Conservation (phyloP, 2,113 vertebrate genomes). For the Manacus vitellinus region DNA sequence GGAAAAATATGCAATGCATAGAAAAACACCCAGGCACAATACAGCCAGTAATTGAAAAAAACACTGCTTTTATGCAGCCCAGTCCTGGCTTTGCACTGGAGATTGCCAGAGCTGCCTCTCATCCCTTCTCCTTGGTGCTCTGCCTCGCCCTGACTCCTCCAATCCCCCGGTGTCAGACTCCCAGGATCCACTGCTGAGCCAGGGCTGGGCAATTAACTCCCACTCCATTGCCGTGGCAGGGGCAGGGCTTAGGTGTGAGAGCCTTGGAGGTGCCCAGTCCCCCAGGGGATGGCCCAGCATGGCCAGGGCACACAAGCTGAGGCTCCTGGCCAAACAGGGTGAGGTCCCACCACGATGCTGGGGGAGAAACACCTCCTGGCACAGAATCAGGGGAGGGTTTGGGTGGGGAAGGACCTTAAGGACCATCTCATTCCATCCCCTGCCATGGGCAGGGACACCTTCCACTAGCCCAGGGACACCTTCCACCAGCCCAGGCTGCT, state of each 20-base stretch:
- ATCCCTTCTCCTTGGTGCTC: not conserved
- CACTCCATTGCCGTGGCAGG: rapidly evolving
- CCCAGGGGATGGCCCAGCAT: rapidly evolving
- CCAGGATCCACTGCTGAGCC: not conserved
- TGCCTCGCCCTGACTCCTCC: not conserved
- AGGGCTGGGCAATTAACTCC: not conserved
- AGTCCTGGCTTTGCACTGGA: not conserved
- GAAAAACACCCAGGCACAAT: not conserved
- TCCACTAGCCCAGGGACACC: not conserved
- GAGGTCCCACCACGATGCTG: rapidly evolving
- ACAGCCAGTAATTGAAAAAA: not conserved
- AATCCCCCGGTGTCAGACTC: not conserved
- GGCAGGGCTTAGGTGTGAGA: not conserved
- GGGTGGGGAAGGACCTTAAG: not conserved
- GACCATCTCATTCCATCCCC: not conserved
- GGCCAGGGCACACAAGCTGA: not conserved
- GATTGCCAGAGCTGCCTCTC: not conserved
- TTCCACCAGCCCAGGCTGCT: not conserved
- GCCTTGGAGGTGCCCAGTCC: not conserved
- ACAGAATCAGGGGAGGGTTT: not conserved
- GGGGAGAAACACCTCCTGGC: not conserved
- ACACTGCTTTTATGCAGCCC: not conserved
- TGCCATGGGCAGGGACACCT: not conserved
- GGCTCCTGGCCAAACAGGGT: not conserved
- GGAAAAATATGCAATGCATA: not conserved